Conservation (phyloP, 2,113 vertebrate species). For the Mormoops blainvillei region DNA sequence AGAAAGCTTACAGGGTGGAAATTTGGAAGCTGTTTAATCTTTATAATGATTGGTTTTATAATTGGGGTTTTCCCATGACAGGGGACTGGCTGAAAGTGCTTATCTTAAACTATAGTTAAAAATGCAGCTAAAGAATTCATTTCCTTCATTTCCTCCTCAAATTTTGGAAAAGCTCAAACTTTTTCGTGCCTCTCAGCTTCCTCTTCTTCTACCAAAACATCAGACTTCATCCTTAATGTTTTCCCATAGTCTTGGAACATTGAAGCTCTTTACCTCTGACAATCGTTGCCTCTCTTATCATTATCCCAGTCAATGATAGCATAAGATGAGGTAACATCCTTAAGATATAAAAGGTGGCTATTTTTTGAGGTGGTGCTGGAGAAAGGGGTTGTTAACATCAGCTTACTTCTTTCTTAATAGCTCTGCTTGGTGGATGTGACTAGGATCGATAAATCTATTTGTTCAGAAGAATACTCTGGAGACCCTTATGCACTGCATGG, state of each 20-base stretch:
- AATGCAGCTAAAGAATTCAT: not conserved
- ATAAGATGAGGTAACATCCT: not conserved
- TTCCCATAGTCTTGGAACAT: not conserved
- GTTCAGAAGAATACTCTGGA: not conserved
- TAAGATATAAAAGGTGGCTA: not conserved
- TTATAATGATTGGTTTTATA: not conserved
- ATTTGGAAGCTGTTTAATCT: not conserved
- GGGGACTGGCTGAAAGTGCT: not conserved
- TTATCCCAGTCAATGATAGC: not conserved
- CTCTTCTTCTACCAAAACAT: not conserved
- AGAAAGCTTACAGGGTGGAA: not conserved
- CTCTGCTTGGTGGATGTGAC: not conserved
- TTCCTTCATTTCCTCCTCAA: not conserved
- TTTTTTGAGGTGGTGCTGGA: not conserved
- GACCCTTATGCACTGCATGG: not conserved
- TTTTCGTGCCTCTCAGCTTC: not conserved
- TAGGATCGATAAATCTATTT: not conserved
- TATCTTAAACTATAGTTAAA: not conserved
- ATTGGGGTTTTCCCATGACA: not conserved
- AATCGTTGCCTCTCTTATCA: not conserved
- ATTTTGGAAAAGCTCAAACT: not conserved
- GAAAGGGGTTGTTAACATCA: not conserved
- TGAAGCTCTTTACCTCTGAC: not conserved
- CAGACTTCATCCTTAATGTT: not conserved
- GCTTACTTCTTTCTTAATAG: not conserved